These are phyloP conservation scores for Capromys pilorides DNA, from an alignment of 2,797 vertebrate genomes.

Conservation along the genomic window DNA sequence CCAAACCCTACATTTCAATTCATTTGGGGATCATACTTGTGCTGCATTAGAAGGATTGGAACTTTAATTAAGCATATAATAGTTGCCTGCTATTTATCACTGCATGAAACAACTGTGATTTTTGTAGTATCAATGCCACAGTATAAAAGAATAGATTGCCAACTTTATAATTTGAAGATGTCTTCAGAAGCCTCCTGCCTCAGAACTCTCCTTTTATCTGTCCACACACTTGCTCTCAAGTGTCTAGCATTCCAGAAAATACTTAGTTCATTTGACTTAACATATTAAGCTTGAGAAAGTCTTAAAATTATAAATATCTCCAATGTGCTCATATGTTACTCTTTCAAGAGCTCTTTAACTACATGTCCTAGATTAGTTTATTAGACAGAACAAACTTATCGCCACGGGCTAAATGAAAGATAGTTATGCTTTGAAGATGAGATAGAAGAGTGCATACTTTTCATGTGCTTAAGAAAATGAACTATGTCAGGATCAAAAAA, in stretches of 20 bases:
- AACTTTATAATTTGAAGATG: constrained; percentile 2
- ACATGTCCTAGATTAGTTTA: constrained; percentile 2
- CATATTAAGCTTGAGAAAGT: constrained; percentile 36
- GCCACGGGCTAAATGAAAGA: neutral
- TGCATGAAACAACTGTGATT: neutral
- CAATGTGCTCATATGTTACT: neutral
- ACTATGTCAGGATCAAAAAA: neutral
- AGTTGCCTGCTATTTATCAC: constrained; percentile 28
- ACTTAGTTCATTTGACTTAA: constrained; percentile 18
- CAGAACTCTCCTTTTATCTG: neutral
- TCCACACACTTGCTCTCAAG: neutral
- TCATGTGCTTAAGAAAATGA: neutral
- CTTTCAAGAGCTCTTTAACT: neutral
- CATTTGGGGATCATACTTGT: constrained; percentile 9
- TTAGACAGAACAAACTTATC: neutral
- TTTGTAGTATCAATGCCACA: neutral
- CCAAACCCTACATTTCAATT: neutral
- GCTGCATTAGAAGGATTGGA: neutral
- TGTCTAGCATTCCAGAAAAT: constrained; percentile 1
- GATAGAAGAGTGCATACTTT: neutral
- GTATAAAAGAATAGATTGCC: constrained; percentile 31
- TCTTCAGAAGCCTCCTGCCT: neutral
- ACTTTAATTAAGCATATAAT: constrained; percentile 60
- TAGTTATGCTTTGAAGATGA: neutral
- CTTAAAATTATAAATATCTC: constrained; percentile 29